These are phyloP conservation scores for Alethe castanea DNA, from an alignment of 2,113 vertebrate genomes.

Conservation along the genomic window DNA sequence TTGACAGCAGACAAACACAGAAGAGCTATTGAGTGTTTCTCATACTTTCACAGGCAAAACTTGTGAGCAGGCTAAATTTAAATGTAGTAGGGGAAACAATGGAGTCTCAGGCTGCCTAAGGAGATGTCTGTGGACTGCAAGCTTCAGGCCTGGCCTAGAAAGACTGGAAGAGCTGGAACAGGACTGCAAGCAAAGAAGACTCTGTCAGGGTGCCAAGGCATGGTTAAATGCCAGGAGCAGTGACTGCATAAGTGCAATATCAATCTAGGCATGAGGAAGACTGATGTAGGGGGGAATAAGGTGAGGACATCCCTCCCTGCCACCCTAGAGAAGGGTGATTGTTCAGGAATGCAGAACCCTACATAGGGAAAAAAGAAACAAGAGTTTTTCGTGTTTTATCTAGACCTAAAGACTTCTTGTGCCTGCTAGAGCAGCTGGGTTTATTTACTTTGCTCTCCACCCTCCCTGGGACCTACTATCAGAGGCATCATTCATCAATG, in stretches of 20 bases:
- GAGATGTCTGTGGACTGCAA: neutral
- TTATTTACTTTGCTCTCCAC: neutral
- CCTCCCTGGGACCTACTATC: neutral
- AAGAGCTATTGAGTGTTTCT: neutral
- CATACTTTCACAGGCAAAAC: neutral
- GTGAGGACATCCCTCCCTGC: neutral
- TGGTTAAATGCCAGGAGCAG: neutral
- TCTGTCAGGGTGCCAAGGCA: neutral
- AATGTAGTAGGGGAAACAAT: neutral
- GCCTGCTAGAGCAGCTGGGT: neutral
- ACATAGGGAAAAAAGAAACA: neutral
- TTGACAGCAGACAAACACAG: neutral
- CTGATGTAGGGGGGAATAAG: neutral
- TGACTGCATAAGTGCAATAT: neutral
- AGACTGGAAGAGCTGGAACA: neutral
- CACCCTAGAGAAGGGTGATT: neutral
- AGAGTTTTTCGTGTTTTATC: neutral
- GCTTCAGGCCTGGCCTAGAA: neutral
- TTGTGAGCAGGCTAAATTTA: neutral
- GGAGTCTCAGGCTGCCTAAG: fast-evolving
- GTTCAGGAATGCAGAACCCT: neutral
- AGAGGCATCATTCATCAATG: neutral
- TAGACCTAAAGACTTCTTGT: neutral
- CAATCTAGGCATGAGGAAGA: neutral
- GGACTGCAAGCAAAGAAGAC: neutral